phyloP scores from a whole-genome alignment of 2,113 vertebrate genomes.

The Motacilla tschutschensis region DNA sequence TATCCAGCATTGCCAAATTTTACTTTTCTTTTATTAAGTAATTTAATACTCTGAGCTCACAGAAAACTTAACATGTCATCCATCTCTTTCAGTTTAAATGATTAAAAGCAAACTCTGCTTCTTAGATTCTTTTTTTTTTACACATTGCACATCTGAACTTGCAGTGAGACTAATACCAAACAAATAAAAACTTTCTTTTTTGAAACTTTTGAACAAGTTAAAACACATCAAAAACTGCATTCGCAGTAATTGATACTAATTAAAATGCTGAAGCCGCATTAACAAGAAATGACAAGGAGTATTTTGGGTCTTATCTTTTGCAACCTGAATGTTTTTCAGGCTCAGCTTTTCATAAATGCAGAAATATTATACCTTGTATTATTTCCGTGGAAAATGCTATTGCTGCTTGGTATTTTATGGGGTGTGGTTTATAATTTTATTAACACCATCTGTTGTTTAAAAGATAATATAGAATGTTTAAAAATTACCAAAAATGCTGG shows the following conservation, averaged over 20 bases:
- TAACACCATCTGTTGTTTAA: slow-evolving; percentile 67
- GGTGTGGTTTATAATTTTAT: slow-evolving; percentile 67
- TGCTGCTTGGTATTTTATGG: slow-evolving; percentile 59
- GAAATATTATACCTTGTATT: slow-evolving; percentile 58
- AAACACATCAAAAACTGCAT: slow-evolving; percentile 44
- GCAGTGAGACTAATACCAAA: slow-evolving; percentile 38
- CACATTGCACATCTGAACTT: slow-evolving; percentile 49
- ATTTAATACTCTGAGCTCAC: slow-evolving; percentile 44
- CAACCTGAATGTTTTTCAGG: slow-evolving; percentile 38
- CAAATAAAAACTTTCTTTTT: slow-evolving; percentile 54
- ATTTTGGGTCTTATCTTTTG: slow-evolving; percentile 60
- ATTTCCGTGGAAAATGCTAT: slow-evolving; percentile 48
- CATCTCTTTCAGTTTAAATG: slow-evolving; percentile 37
- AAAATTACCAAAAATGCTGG: slow-evolving; percentile 59
- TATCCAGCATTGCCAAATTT: slow-evolving; percentile 14
- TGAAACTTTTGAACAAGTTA: slow-evolving; percentile 56
- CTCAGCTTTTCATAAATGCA: slow-evolving; percentile 35
- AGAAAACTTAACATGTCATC: slow-evolving; percentile 28
- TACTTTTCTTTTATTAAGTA: slow-evolving; percentile 52
- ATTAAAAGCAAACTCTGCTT: slow-evolving; percentile 44
- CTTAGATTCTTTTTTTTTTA: slow-evolving; percentile 1
- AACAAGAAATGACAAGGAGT: slow-evolving; percentile 58
- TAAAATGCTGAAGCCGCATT: slow-evolving; percentile 60
- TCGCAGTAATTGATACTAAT: slow-evolving; percentile 52
- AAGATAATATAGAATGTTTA: slow-evolving; percentile 63